These are phyloP conservation scores for Hydractinia symbiolongicarpus DNA, from an alignment of 30 jellyfish, hydroid and myxozoan genomes.

Conservation along the genomic window DNA sequence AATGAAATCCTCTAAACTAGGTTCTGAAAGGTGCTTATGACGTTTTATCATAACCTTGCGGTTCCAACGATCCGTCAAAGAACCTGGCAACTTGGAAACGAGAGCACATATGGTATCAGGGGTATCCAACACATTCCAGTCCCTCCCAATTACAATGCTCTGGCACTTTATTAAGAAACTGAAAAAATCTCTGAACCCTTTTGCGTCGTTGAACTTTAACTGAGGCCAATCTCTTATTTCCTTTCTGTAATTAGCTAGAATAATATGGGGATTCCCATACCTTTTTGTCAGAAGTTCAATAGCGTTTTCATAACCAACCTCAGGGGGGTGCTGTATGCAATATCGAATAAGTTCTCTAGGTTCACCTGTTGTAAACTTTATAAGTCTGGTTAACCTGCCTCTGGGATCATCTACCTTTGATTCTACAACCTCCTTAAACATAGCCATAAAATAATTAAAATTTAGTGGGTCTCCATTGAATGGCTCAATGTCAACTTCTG, in stretches of 20 bases:
- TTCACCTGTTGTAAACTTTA: conserved; percentile 34
- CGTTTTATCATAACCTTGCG: conserved; percentile 1
- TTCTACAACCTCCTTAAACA: conserved; percentile 22
- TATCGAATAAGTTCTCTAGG: conserved; percentile 22
- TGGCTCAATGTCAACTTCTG: conserved; percentile 25
- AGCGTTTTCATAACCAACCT: conserved; percentile 26
- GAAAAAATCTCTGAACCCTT: neutral
- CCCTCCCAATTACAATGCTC: neutral
- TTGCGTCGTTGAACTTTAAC: neutral
- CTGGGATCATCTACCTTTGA: conserved; percentile 17
- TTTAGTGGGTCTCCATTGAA: conserved; percentile 28
- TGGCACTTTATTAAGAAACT: neutral
- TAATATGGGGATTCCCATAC: neutral
- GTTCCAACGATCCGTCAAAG: conserved; percentile 26
- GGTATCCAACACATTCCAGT: conserved; percentile 6
- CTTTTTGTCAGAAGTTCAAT: neutral
- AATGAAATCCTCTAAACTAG: neutral
- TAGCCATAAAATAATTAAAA: conserved; percentile 18
- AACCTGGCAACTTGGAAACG: conserved; percentile 20
- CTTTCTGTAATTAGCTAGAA: neutral
- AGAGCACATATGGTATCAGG: conserved; percentile 17
- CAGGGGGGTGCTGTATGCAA: conserved; percentile 22
- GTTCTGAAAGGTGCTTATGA: neutral
- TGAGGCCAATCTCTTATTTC: neutral
- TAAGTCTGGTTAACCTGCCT: conserved; percentile 30